A percentile compares a stretch with the other conserved stretches of the same genome.
Conservation (phyloP, 1,140 invertebrate species). For the Drosophila obscura region DNA sequence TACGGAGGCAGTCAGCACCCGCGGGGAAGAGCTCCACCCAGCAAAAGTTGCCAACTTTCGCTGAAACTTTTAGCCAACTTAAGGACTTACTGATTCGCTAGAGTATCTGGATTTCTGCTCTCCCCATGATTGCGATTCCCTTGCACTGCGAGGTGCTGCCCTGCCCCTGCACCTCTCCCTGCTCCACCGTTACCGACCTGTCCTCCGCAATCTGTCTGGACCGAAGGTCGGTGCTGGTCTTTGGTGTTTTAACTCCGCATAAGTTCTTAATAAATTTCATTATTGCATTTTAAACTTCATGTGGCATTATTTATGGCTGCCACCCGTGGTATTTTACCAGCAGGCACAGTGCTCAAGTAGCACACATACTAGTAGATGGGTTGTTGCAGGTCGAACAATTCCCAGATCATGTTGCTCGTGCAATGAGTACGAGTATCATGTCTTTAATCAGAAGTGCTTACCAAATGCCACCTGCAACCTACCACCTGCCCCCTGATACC, state of each 20-base stretch:
- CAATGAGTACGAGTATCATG: not conserved
- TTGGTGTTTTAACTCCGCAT: conserved; percentile 53
- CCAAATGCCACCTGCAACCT: too few species aligned
- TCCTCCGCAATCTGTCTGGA: not conserved
- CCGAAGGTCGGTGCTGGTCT: conserved; percentile 30
- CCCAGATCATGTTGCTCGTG: conserved; percentile 19
- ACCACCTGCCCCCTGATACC: not conserved
- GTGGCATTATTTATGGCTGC: conserved; percentile 50
- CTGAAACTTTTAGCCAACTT: conserved; percentile 25
- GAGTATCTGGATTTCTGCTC: conserved; percentile 44
- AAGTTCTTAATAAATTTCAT: conserved; percentile 65
- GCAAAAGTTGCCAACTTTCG: conserved; percentile 40
- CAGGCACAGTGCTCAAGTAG: conserved; percentile 1
- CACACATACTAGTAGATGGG: not conserved
- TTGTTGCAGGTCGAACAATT: conserved; percentile 4
- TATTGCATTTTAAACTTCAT: conserved; percentile 59
- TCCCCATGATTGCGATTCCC: not conserved
- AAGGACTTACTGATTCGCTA: conserved; percentile 31
- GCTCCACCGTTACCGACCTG: not conserved
- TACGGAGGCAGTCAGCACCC: conserved; percentile 10
- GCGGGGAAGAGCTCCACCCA: conserved; percentile 11
- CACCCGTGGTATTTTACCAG: conserved; percentile 25
- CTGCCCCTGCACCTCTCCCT: not conserved
- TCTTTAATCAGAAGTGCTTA: not conserved
- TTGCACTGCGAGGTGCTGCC: not conserved